Evolutionary conservation across 1,140 invertebrate genomes (phyloP), one percentile per base, ranked within the genome.

Genomic region (Arctopsyche grandis): DNA sequence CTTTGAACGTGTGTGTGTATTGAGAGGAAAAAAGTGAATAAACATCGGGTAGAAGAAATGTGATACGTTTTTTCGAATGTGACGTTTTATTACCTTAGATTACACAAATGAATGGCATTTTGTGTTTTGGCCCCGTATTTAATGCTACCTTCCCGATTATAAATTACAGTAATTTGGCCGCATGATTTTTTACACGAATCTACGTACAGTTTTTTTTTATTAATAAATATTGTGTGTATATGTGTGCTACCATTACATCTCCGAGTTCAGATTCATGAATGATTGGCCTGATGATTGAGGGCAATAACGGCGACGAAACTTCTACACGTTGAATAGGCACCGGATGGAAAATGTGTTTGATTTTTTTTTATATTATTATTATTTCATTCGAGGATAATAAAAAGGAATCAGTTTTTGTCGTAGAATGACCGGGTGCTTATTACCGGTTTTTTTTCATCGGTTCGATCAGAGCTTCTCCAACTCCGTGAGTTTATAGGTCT

Each of bases 51-150:
- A 26, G 21, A 73, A 46, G 79, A 80, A 80, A 80, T 77, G 75
- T 77, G 79, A 80, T 80, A 80, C 44, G 77, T 81, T 77, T 38
- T 80, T 58, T 76, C 66, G n/a, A 81, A 79, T 79, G 80, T 79
- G 80, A 79, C 80, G 80, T 81, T 81, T 81, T 81, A 81, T 81
- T 81, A 75, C 78, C 78, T 78, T 69, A 81, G 80, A 81, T 81
- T 81, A 79, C 58, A 71, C 56, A 79, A 79, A 79, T 79, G 80
- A 81, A 81, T 79, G 80, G 70, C 63, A 81, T 69, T 66, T 79
- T 69, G 60, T 69, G 60, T 77, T 76, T 76, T 81, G 78, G 76
- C 69, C 29, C 78, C 78, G 66, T 44, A 44, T 79, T 79, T 81
- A 81, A 81, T 81, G 58, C 56, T 79, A 66, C 75, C 78, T 81